Evolutionary conservation across 1,140 invertebrate genomes (phyloP).

Genomic region (Ceratina japonica): DNA sequence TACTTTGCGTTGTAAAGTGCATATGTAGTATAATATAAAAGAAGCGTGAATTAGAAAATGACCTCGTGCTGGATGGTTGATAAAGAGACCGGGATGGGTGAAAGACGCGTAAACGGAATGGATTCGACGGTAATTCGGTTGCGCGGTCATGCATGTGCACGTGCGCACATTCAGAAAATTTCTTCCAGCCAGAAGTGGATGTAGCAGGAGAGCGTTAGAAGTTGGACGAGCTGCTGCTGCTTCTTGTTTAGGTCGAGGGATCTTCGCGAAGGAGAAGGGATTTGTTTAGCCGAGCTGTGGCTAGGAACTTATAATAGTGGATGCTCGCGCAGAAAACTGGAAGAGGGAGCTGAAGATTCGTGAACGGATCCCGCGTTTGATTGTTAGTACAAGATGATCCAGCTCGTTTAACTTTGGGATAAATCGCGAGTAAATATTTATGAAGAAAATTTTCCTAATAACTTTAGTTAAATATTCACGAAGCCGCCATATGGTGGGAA

Average conservation of each 20-base stretch:
- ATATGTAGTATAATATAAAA: too few relatives aligned
- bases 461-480: too few relatives aligned
- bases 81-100: neutral
- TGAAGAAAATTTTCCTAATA: too few relatives aligned
- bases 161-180: conserved; percentile 1
- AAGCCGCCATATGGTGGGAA: too few relatives aligned
- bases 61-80: too few relatives aligned
- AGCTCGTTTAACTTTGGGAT: too few relatives aligned
- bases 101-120: neutral
- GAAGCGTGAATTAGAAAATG: too few relatives aligned
- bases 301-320: neutral
- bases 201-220: neutral
- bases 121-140: neutral
- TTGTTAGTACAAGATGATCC: too few relatives aligned
- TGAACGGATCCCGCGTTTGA: too few relatives aligned
- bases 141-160: conserved; percentile 2
- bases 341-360: neutral
- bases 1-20: too few relatives aligned
- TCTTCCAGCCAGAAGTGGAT: neutral
- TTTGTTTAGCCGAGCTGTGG: neutral
- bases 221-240: neutral
- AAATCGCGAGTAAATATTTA: too few relatives aligned
- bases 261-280: conserved; percentile 2
- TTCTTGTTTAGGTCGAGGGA: neutral
- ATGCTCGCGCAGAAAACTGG: neutral